Evolutionary conservation across 2,888 invertebrate species (phyloP).

Genomic region (Drosophila meridiana): DNA sequence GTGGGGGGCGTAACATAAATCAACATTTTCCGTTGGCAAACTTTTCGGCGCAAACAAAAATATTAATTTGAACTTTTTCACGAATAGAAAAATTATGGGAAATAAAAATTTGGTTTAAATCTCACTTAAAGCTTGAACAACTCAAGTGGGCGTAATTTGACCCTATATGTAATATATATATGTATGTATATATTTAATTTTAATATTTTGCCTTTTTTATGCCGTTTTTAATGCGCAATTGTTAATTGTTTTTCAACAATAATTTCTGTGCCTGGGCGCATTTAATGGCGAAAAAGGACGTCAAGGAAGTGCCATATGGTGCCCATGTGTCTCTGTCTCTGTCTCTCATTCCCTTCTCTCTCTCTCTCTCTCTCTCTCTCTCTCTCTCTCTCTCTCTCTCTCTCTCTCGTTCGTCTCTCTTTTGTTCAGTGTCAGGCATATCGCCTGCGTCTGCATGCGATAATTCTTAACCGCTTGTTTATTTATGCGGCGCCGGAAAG

Average conservation of each 20-base stretch:
- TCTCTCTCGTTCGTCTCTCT: neutral
- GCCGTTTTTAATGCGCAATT: conserved; percentile 47
- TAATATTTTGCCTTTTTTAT: conserved; percentile 20
- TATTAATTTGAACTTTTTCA: conserved; percentile 74
- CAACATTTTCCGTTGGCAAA: conserved; percentile 66
- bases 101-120: conserved; percentile 11
- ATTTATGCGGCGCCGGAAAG: conserved; percentile 74
- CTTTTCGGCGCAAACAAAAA: conserved; percentile 76
- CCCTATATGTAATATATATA: neutral
- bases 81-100: conserved; percentile 44
- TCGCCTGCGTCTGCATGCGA: conserved; percentile 52
- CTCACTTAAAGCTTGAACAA: conserved; percentile 30
- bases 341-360: neutral
- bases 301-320: conserved; percentile 53
- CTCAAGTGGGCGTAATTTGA: neutral
- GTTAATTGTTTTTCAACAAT: conserved; percentile 75
- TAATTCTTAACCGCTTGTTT: conserved; percentile 80
- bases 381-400: neutral
- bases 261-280: conserved; percentile 46
- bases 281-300: conserved; percentile 46
- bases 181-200: conserved; percentile 28
- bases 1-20: conserved; percentile 61
- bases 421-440: conserved; percentile 34
- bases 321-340: neutral
- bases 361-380: neutral